Evolutionary conservation across 2,888 invertebrate genomes (phyloP), one percentile per base, ranked within the genome.

Genomic region (Bhutanitis thaidina): DNA sequence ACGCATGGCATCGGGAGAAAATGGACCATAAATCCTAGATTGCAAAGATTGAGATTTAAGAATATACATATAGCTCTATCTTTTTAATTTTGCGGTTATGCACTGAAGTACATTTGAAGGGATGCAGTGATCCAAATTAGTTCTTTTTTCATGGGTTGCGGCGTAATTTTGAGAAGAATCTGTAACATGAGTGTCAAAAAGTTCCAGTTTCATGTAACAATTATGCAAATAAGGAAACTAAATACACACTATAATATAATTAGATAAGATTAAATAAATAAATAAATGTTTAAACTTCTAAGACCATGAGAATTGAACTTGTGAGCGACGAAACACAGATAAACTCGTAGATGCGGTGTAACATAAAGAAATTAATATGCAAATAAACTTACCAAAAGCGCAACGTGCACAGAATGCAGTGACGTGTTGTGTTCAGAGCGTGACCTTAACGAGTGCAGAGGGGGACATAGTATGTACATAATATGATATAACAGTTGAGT

Each of bases 101-200:
- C 25, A 32, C 45, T 35, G 20, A 46, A 47, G 39, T 38, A 46
- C 36, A 47, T 25, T 54, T 53, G 58, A 62, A 58, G 59, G 53
- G 55, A 56, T 55, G 57, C 36, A 12, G 38, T 2, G 30, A 8
- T 34, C 25, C 43, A 32, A 35, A 32, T 32, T 40, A 8, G 7
- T 39, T 16, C 15, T 20, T 30, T 27, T 32, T 65, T 87, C 80
- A 85, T 39, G 66, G 81, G 61, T 76, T 85, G 64, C 88, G 86
- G 58, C 87, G 83, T 60, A 88, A 69, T 69, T 85, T 88, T 60
- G 85, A 77, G 80, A 88, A 87, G 71, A 88, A 86, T 61, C 88
- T 88, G 87, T 57, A 77, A 78, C 53, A 62, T 38, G 13, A 62
- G 49, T 53, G 64, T 34, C 20, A 49, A 38, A 44, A 41, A 30